Base-by-base conservation (phyloP, 2,888 invertebrate species). In the Drosophila anomalata region DNA sequence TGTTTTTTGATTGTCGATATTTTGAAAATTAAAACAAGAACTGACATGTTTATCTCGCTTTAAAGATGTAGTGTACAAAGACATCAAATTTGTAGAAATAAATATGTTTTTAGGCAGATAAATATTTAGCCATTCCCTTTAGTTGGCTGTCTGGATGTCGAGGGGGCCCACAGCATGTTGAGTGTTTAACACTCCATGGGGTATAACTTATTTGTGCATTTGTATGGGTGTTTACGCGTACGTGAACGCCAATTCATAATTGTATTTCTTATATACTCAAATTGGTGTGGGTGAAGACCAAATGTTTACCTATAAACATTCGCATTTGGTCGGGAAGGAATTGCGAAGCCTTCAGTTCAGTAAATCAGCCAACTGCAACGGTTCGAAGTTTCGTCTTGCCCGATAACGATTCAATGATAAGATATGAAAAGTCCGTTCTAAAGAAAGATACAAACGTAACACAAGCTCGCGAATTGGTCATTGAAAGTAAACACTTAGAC, bases 251-350 rank as follows among this genome's bases (percentile, higher is more conserved):
- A 61, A 60, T 62, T 41, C 61, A 60, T 60, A 60, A 61, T 48
- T 62, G 61, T 60, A 48, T 62, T 60, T 31, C 8, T 41, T 62
- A 60, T 62, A 26, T 62, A 62, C 61, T 8, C 24, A n/a, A 29
- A 48, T 7, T 33, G 5, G 61, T 42, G 14, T 62, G 61, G 41
- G 61, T 41, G 41, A 31, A 42, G 41, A 24, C 61, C 48, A 65
- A 63, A 65, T 65, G 65, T 65, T 65, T 65, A 63, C 65, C 41
- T 65, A 66, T 54, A 66, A 54, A 54, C 66, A 66, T 55, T 66
- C 33, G 52, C 66, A 54, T 42, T 67, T 66, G 55, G 44, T 55
- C 44, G 54, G 29, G 55, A 62, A 46, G 54, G 55, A 67, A 66
- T 44, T 22, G 67, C 55, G 47, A 55, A 67, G 67, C 26, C 55